phyloP scores from a whole-genome alignment of 2,113 vertebrate species.

The Cheirogaleus medius region DNA sequence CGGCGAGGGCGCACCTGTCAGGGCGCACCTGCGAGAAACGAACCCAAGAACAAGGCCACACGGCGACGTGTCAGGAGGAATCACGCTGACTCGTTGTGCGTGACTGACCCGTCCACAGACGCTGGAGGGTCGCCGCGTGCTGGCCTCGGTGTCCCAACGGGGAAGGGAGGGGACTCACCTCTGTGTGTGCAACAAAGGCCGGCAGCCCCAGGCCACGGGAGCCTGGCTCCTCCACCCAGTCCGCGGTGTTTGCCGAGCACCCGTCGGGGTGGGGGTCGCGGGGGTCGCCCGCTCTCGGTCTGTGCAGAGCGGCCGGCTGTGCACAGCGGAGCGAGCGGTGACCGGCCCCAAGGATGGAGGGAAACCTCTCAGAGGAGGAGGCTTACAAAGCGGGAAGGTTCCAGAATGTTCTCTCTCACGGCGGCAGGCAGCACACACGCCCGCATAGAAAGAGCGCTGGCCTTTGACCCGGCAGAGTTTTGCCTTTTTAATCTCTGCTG shows the following conservation, averaged over 20 bases:
- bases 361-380: neutral
- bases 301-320: neutral
- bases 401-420: neutral
- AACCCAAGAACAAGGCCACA: neutral
- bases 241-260: neutral
- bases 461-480: neutral
- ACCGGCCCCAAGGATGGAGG: neutral
- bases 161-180: neutral
- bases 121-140: neutral
- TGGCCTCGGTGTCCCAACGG: rapidly evolving
- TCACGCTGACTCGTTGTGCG: rapidly evolving
- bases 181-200: neutral
- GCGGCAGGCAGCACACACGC: neutral
- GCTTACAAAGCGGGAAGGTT: neutral
- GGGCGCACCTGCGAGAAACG: too few relatives aligned
- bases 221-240: rapidly evolving
- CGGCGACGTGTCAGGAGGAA: neutral
- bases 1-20: neutral
- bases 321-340: neutral
- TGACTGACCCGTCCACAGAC: neutral
- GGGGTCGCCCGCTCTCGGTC: neutral
- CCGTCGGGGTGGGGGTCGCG: neutral
- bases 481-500: slow-evolving; percentile 3
- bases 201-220: neutral
- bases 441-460: neutral